phyloP scores from a whole-genome alignment of 1,140 invertebrate genomes.

The Gryllus bimaculatus region DNA sequence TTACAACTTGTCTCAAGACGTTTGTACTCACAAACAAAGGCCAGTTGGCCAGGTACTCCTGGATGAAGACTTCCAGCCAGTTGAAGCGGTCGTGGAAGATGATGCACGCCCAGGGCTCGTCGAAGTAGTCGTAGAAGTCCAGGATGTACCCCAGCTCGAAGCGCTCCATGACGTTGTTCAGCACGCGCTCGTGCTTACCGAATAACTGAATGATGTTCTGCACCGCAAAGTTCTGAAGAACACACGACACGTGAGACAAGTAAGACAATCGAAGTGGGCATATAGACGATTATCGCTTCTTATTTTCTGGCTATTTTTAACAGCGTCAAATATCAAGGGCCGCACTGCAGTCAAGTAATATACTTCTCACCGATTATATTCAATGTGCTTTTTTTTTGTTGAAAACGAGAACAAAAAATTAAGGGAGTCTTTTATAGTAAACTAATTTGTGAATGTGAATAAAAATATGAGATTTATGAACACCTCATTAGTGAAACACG shows the following conservation, averaged over 20 bases:
- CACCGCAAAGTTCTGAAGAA: constrained; percentile 37
- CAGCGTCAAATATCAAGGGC: no score
- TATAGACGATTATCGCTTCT: no score
- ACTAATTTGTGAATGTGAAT: no score
- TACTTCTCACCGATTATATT: no score
- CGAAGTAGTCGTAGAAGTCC: constrained; percentile 52
- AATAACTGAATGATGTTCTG: constrained; percentile 44
- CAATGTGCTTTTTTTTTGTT: no score
- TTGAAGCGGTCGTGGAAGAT: constrained; percentile 40
- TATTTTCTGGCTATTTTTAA: no score
- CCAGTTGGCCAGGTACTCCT: neutral
- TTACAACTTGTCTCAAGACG: no score
- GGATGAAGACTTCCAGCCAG: neutral
- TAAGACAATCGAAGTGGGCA: neutral
- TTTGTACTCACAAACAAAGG: neutral
- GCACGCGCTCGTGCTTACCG: constrained; percentile 50
- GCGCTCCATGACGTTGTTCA: constrained; percentile 46
- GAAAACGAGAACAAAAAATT: no score
- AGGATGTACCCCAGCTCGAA: constrained; percentile 42
- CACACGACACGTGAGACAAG: neutral
- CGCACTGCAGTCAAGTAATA: no score
- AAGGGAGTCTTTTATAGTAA: no score
- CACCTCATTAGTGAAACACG: no score
- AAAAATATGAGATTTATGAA: no score
- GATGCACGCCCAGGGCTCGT: constrained; percentile 47